phyloP scores from a whole-genome alignment of 2,113 vertebrate genomes.

The Chamaea fasciata region DNA sequence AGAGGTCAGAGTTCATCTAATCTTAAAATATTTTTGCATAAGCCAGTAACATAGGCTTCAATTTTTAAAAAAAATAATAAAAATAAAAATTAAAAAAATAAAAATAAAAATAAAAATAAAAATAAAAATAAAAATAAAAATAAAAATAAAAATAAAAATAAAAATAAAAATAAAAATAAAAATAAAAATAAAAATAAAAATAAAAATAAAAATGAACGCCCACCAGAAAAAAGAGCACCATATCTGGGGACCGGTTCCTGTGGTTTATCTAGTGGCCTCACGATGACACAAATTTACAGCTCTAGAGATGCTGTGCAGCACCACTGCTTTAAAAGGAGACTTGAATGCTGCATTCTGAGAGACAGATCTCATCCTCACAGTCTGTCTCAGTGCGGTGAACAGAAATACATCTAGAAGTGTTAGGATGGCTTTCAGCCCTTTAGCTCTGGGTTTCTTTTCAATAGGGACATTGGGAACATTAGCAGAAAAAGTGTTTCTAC shows the following conservation, averaged over 20 bases:
- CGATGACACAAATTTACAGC: not conserved
- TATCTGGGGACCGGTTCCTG: not conserved
- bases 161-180: not conserved
- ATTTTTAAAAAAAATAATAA: too few species aligned
- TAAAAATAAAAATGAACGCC: too few species aligned
- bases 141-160: not conserved
- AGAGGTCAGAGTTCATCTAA: not conserved
- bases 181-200: not conserved
- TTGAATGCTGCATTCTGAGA: not conserved
- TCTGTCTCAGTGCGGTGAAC: not conserved
- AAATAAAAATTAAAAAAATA: not conserved
- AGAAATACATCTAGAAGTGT: not conserved
- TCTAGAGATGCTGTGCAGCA: not conserved
- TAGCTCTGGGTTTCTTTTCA: not conserved
- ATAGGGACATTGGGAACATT: not conserved
- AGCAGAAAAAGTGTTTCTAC: not conserved
- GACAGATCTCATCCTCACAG: not conserved
- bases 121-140: not conserved
- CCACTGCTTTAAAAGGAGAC: not conserved
- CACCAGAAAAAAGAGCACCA: not conserved
- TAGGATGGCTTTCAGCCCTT: not conserved
- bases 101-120: not conserved
- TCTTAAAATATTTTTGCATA: not conserved
- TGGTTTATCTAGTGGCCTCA: not conserved
- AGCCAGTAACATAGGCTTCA: not conserved